Evolutionary conservation across 2,888 invertebrate genomes (phyloP), one percentile per base, ranked within the genome.

Genomic region (Metallyticus violacea): DNA sequence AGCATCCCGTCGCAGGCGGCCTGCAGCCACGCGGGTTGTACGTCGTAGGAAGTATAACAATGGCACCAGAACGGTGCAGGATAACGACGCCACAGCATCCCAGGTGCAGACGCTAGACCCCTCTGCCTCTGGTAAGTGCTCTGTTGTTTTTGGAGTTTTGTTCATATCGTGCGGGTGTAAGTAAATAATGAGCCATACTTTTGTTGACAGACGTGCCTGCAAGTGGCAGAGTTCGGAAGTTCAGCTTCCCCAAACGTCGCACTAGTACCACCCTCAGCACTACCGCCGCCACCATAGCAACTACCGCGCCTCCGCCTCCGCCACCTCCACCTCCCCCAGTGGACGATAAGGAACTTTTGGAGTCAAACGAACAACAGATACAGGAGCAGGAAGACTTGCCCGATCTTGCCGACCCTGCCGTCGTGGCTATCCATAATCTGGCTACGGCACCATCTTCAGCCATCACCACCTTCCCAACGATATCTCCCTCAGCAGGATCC

Each of bases 321-420:
- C 28, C 25, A 9, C 29, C 80, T n/a, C 83, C 26, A 6, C 28
- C 25, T 6, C 29, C 26, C 77, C 76, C 78, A 6, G 15, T 9
- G 15, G 62, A 9, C 82, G 86, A 78, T 6, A 30, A 40, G 81
- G 76, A 86, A 77, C 82, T 76, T n/a, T 26, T 79, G 82, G 85
- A 62, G 40, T 81, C 83, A 22, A 83, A 77, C 7, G 77, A 86
- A 26, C 83, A 86, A 25, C 83, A 82, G 29, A 29, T n/a, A 76
- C 26, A 25, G 77, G 81, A 26, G 28, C 77, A 29, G 79, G 27
- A 62, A 82, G 77, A 84, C 22, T 82, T 89, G n/a, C 89, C 90
- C 9, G 90, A 90, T 85, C 87, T 90, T 76, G 90, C 90, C 22
- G 89, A 90, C 86, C 89, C 90, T n/a, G 90, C 90, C 79, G 90